A percentile compares a stretch with the other conserved stretches of the same genome.
Conservation (phyloP, 2,888 invertebrate species). For the Cremastobaeus sp. region DNA sequence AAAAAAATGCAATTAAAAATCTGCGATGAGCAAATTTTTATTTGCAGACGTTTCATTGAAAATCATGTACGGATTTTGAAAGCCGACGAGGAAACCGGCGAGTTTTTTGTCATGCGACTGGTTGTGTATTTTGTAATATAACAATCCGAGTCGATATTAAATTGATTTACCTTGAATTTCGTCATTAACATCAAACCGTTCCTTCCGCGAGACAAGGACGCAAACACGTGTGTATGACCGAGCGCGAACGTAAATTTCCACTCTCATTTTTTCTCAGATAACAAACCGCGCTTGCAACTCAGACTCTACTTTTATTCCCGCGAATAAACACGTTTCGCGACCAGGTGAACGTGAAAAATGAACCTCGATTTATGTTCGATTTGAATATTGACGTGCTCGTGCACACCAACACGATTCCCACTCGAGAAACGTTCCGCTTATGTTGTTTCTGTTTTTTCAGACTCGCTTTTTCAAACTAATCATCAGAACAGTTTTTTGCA, state of each 20-base stretch:
- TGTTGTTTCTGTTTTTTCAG: no score
- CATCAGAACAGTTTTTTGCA: no score
- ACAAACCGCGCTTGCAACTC: slow-evolving; percentile 24
- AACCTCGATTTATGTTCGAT: background rate
- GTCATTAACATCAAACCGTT: slow-evolving; percentile 38
- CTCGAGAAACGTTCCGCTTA: no score
- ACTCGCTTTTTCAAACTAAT: no score
- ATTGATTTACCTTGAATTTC: slow-evolving; percentile 48
- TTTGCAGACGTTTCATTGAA: no score
- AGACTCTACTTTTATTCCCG: slow-evolving; percentile 30
- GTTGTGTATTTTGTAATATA: slow-evolving; percentile 16
- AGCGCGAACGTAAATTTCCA: slow-evolving; percentile 18
- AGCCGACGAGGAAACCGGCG: no score
- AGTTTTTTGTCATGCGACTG: slow-evolving; percentile 8
- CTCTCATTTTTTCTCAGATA: slow-evolving; percentile 42
- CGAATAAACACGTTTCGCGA: slow-evolving; percentile 36
- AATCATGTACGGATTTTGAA: no score
- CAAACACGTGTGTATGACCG: slow-evolving; percentile 9
- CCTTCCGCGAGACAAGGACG: slow-evolving; percentile 52
- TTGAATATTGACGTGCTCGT: slow-evolving; percentile 14
- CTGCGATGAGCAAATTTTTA: no score
- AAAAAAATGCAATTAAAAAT: no score
- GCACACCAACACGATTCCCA: no score
- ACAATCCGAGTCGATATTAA: slow-evolving; percentile 32
- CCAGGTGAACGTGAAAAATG: slow-evolving; percentile 21